phyloP scores from a whole-genome alignment of 2,113 vertebrate genomes.

The Leptosomus discolor region DNA sequence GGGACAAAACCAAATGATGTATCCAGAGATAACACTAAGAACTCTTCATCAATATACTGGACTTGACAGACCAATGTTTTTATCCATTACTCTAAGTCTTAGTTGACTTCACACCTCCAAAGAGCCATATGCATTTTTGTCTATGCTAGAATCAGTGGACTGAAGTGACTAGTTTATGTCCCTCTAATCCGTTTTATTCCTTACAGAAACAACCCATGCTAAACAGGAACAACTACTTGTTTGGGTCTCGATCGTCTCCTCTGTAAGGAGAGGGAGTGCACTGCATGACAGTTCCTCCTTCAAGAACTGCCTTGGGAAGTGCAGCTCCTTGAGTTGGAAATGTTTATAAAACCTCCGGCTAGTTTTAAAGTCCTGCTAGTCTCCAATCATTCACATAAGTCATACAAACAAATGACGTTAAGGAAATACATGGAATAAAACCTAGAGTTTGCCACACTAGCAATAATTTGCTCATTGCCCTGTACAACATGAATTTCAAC shows the following conservation, averaged over 20 bases:
- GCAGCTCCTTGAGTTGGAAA: not conserved
- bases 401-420: too few relatives aligned
- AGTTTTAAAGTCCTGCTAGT: not conserved
- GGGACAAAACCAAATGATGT: not conserved
- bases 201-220: not conserved
- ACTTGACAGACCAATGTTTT: not conserved
- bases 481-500: not conserved
- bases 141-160: not conserved
- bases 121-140: not conserved
- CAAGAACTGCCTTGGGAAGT: not conserved
- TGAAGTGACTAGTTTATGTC: not conserved
- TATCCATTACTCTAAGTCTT: not conserved
- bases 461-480: not conserved
- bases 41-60: not conserved
- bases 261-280: not conserved
- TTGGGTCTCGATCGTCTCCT: not conserved
- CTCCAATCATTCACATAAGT: not conserved
- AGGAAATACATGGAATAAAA: not conserved
- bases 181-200: not conserved
- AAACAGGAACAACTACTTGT: not conserved
- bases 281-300: not conserved
- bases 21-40: not conserved
- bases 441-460: not conserved
- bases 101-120: not conserved
- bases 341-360: not conserved